phyloP scores from a whole-genome alignment of 2,113 vertebrate genomes.

The Odobenus rosmarus region DNA sequence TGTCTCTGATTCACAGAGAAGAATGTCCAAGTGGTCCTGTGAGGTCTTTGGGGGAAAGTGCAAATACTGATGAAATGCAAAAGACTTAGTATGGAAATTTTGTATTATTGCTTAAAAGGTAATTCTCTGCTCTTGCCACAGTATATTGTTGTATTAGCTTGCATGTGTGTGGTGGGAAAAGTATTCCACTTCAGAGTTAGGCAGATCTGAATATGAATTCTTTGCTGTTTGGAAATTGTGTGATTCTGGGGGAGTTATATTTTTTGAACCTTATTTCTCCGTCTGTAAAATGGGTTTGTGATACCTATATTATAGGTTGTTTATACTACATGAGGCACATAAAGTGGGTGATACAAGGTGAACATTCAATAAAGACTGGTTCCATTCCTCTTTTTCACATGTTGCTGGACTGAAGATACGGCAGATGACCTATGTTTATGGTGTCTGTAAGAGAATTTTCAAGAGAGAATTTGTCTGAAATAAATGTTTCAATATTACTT shows the following conservation, averaged over 20 bases:
- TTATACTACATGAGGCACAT: neutral
- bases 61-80: neutral
- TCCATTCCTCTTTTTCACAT: neutral
- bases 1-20: slow-evolving; percentile 59
- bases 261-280: neutral
- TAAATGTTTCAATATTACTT: neutral
- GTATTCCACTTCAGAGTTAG: neutral
- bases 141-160: neutral
- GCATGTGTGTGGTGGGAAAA: neutral
- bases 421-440: neutral
- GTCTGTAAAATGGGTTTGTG: neutral
- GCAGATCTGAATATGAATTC: neutral
- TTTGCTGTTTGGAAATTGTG: neutral
- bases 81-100: neutral
- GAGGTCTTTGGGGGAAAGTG: neutral
- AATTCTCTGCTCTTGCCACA: neutral
- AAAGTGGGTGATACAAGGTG: neutral
- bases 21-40: slow-evolving; percentile 65
- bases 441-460: neutral
- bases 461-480: slow-evolving; percentile 25
- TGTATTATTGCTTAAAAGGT: neutral
- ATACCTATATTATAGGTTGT: neutral
- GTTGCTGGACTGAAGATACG: neutral
- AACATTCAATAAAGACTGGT: neutral
- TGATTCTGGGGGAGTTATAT: neutral